Percentiles rank a stretch among this genome's conserved stretches.
These are phyloP conservation scores for Hydrolagus affinis DNA, from an alignment of 2,113 vertebrate genomes.

Conservation along the genomic window DNA sequence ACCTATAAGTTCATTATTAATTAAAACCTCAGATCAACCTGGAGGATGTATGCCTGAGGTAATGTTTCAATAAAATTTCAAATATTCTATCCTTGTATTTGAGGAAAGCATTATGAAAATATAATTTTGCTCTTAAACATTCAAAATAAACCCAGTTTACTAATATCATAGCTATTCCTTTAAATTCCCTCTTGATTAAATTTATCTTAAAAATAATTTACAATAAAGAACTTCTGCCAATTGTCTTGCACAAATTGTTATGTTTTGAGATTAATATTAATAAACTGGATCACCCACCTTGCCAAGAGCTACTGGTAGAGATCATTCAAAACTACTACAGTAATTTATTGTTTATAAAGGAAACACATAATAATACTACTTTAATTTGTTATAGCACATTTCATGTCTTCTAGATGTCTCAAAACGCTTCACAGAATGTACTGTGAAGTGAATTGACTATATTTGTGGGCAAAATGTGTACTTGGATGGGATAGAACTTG, in stretches of 20 bases:
- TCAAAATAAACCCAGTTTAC: background rate
- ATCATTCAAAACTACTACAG: background rate
- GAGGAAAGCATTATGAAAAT: slow-evolving; percentile 7
- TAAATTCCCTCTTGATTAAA: slow-evolving; percentile 7
- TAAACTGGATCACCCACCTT: background rate
- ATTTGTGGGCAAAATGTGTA: too few species aligned
- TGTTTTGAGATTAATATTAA: slow-evolving; percentile 12
- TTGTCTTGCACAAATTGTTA: background rate
- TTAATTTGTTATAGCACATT: too few species aligned
- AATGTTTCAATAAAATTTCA: slow-evolving; percentile 38
- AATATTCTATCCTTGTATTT: background rate
- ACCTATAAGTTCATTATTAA: slow-evolving; percentile 46
- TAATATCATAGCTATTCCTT: background rate
- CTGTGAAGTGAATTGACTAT: too few species aligned
- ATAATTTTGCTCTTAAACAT: slow-evolving; percentile 16
- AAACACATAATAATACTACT: too few species aligned
- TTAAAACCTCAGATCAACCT: slow-evolving; percentile 48
- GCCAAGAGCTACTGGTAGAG: background rate
- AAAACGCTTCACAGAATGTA: too few species aligned
- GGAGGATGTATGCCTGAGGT: slow-evolving; percentile 40
- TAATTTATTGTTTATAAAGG: slow-evolving; percentile 7
- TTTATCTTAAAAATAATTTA: slow-evolving; percentile 13
- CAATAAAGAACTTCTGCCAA: slow-evolving; percentile 20
- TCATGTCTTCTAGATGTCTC: too few species aligned
- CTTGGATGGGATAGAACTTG: too few species aligned